Percentiles rank a stretch among this genome's conserved stretches.
Evolutionary conservation across 2,888 invertebrate genomes (phyloP).

Genomic region (Sabatieria punctata): DNA sequence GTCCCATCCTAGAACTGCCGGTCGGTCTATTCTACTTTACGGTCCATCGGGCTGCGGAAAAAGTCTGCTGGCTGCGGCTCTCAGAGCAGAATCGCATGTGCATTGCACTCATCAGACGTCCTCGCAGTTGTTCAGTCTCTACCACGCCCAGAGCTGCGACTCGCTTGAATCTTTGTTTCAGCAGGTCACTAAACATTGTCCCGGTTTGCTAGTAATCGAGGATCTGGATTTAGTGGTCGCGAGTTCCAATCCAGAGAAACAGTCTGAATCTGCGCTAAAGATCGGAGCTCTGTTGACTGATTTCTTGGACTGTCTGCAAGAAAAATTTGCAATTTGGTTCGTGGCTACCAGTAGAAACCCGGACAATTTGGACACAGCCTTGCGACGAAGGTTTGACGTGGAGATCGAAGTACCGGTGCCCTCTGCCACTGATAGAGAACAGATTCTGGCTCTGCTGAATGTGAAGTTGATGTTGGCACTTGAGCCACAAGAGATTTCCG

Average conservation of each 20-base stretch:
- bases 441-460: neutral
- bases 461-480: neutral
- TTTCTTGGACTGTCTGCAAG: slow-evolving; percentile 5
- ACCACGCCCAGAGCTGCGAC: too few relatives aligned
- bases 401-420: slow-evolving; percentile 17
- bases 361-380: slow-evolving; percentile 15
- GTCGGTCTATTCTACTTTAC: too few relatives aligned
- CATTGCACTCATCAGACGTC: too few relatives aligned
- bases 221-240: too few relatives aligned
- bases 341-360: slow-evolving; percentile 9
- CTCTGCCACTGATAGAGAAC: slow-evolving; percentile 3
- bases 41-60: too few relatives aligned
- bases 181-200: too few relatives aligned
- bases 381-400: slow-evolving; percentile 19
- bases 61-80: too few relatives aligned
- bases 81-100: too few relatives aligned
- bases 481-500: neutral
- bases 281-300: slow-evolving; percentile 7
- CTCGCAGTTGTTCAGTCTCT: too few relatives aligned
- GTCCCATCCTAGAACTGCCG: too few relatives aligned
- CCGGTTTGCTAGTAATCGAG: too few relatives aligned
- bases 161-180: too few relatives aligned
- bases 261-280: slow-evolving; percentile 3
- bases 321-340: slow-evolving; percentile 14
- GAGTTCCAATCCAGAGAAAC: neutral